phyloP scores from a whole-genome alignment of 2,113 vertebrate genomes.

The Entosphenus tridentatus region DNA sequence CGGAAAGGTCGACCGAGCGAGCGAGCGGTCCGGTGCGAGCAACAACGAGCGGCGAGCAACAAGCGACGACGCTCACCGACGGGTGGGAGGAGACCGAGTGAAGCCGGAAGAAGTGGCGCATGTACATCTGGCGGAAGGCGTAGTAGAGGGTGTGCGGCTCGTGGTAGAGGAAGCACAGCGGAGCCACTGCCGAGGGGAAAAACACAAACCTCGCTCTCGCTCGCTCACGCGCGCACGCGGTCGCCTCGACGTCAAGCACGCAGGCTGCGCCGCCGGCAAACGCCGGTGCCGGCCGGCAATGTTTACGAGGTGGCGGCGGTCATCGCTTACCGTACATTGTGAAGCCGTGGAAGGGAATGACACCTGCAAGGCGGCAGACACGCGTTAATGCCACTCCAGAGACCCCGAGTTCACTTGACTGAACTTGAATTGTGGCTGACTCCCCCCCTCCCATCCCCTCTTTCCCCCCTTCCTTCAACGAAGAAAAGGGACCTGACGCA shows the following conservation, averaged over 20 bases:
- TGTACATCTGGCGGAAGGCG: constrained; percentile 89
- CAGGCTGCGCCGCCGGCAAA: too few relatives aligned
- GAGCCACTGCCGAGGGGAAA: constrained; percentile 52
- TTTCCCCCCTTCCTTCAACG: too few relatives aligned
- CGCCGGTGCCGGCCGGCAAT: too few relatives aligned
- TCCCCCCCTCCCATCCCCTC: too few relatives aligned
- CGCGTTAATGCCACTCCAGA: neutral
- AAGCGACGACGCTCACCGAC: constrained; percentile 38
- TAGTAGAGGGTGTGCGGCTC: constrained; percentile 81
- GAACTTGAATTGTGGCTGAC: neutral
- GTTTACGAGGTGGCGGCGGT: too few relatives aligned
- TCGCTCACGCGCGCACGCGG: too few relatives aligned
- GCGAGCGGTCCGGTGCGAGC: too few relatives aligned
- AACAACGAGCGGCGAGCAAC: too few relatives aligned
- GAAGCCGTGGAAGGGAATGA: constrained; percentile 91
- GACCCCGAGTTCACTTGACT: neutral
- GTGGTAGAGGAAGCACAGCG: constrained; percentile 86
- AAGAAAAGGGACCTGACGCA: too few relatives aligned
- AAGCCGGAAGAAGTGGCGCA: constrained; percentile 85
- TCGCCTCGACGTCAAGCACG: too few relatives aligned
- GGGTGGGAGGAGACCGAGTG: constrained; percentile 86
- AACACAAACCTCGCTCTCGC: constrained; percentile 7
- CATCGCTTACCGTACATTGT: constrained; percentile 80
- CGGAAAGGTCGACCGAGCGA: too few relatives aligned
- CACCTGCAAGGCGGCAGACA: constrained; percentile 27